Evolutionary conservation across 2,797 vertebrate species (phyloP).

Genomic region (Thunnus albacares): DNA sequence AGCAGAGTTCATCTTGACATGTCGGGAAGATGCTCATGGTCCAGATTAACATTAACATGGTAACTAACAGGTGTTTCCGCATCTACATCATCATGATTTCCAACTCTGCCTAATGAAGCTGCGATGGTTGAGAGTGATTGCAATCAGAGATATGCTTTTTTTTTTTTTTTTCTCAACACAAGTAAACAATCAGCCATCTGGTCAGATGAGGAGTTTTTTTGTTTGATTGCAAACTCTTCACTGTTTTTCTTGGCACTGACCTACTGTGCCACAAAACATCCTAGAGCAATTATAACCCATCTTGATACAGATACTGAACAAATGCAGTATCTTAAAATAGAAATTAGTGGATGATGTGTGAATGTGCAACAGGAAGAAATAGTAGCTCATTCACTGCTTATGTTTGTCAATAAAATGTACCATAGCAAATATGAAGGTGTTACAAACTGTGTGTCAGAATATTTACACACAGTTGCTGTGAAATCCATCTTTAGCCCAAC

Average conservation of each 20-base stretch:
- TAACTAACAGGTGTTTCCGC: conserved; percentile 80
- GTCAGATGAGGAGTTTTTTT: conserved; percentile 67
- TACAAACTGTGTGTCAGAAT: conserved; percentile 59
- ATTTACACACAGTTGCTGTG: conserved; percentile 71
- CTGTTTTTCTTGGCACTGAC: conserved; percentile 52
- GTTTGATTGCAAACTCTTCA: conserved; percentile 72
- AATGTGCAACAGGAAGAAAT: conserved; percentile 22
- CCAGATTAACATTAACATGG: conserved; percentile 66
- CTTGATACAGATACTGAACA: conserved; percentile 20
- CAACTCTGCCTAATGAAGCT: conserved; percentile 76
- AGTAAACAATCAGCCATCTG: conserved; percentile 85
- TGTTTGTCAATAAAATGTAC: conserved; percentile 64
- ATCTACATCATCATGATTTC: conserved; percentile 61
- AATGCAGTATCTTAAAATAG: neutral
- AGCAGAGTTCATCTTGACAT: conserved; percentile 45
- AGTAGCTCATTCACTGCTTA: conserved; percentile 20
- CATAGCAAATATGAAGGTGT: conserved; percentile 63
- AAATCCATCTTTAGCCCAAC: conserved; percentile 58
- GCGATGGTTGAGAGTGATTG: conserved; percentile 76
- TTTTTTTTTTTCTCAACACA: conserved; percentile 39
- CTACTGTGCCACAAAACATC: conserved; percentile 29
- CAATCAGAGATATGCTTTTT: conserved; percentile 79
- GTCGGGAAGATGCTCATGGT: conserved; percentile 51
- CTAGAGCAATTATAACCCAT: conserved; percentile 18
- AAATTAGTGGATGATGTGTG: conserved; percentile 12